Conservation (phyloP, 2,888 invertebrate species). For the Tenthredo amoena region DNA sequence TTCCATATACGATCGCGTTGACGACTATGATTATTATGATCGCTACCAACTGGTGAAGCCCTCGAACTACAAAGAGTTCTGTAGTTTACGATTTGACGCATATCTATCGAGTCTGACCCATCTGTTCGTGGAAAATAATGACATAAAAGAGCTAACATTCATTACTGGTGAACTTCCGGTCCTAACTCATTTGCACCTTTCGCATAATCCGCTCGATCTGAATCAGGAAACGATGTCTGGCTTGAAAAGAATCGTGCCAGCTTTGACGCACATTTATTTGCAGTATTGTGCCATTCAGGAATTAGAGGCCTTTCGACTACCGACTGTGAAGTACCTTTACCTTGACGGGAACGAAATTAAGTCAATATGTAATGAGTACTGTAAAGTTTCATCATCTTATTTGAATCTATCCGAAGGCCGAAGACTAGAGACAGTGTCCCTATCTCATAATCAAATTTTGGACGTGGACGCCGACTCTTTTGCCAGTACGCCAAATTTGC, state of each 20-base stretch:
- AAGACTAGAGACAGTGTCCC: constrained; percentile 63
- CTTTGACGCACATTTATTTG: constrained; percentile 66
- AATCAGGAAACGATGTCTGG: constrained; percentile 61
- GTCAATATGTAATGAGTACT: constrained; percentile 63
- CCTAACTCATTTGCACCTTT: constrained; percentile 67
- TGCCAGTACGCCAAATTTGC: constrained; percentile 61
- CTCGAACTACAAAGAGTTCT: background rate
- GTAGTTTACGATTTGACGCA: background rate
- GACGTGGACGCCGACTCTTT: constrained; percentile 65
- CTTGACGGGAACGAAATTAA: constrained; percentile 66
- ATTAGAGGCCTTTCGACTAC: constrained; percentile 58
- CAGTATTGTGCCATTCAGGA: constrained; percentile 65
- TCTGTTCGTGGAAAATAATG: constrained; percentile 66
- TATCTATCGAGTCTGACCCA: constrained; percentile 64
- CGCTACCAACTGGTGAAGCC: too few relatives aligned
- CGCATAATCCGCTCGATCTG: constrained; percentile 62
- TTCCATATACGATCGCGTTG: fast-evolving
- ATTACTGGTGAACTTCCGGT: constrained; percentile 64
- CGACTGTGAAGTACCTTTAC: constrained; percentile 55
- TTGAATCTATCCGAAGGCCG: constrained; percentile 62
- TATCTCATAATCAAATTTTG: constrained; percentile 64
- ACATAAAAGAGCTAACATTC: constrained; percentile 60
- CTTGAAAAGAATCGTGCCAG: constrained; percentile 61
- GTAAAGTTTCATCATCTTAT: constrained; percentile 56
- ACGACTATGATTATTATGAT: background rate